Evolutionary conservation across 30 jellyfish, hydroid and myxozoan genomes (phyloP).

Genomic region (Clytia hemisphaerica): DNA sequence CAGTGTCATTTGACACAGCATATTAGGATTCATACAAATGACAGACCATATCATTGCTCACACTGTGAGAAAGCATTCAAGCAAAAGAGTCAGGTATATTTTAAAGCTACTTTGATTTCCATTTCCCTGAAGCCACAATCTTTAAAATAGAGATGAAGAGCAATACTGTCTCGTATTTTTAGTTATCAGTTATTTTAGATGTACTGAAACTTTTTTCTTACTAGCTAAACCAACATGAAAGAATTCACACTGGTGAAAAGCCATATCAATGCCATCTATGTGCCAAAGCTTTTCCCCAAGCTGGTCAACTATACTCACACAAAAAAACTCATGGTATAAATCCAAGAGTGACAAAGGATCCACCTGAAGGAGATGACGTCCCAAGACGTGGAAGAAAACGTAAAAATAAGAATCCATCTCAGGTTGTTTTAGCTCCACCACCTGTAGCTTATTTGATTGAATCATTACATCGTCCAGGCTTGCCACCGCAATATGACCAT

Average conservation of each 20-base stretch:
- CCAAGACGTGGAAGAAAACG: background rate
- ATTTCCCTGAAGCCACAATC: background rate
- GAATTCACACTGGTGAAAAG: constrained; percentile 40
- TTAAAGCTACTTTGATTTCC: too few species aligned
- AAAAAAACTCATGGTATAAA: constrained; percentile 24
- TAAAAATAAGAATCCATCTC: background rate
- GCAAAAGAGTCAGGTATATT: constrained; percentile 37
- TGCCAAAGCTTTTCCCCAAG: constrained; percentile 39
- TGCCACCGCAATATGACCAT: too few species aligned
- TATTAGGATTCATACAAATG: constrained; percentile 32
- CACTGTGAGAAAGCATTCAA: constrained; percentile 30
- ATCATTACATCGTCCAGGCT: background rate
- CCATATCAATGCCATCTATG: constrained; percentile 34
- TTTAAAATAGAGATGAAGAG: background rate
- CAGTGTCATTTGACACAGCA: constrained; percentile 30
- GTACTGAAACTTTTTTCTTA: too few species aligned
- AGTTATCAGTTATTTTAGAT: too few species aligned
- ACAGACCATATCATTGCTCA: constrained; percentile 33
- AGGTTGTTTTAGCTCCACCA: background rate
- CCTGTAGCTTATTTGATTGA: constrained; percentile 11
- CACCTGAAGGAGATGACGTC: background rate
- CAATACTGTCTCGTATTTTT: background rate
- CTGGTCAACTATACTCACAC: constrained; percentile 32
- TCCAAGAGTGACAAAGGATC: background rate
- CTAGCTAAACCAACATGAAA: constrained; percentile 29